Evolutionary conservation across 2,113 vertebrate genomes (phyloP).

Genomic region (Crypturellus undulatus): DNA sequence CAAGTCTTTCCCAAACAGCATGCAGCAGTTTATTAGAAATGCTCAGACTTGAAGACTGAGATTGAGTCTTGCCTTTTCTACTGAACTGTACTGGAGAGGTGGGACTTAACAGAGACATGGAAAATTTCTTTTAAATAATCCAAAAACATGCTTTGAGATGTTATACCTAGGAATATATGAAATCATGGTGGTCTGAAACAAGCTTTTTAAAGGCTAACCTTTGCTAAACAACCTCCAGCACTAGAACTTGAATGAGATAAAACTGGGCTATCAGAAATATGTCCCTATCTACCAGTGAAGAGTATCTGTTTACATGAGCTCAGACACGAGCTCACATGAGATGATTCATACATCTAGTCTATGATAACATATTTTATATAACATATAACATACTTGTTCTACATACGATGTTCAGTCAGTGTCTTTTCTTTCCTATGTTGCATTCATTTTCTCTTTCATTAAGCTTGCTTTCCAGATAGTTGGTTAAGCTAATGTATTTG

Average conservation of each 20-base stretch:
- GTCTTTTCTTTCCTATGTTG: neutral
- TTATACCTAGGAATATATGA: neutral
- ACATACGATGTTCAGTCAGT: neutral
- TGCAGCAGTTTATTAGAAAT: neutral
- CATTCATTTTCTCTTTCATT: conserved; percentile 33
- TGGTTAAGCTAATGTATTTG: conserved; percentile 62
- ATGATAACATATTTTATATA: neutral
- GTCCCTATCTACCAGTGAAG: neutral
- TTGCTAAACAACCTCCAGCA: neutral
- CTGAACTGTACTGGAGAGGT: neutral
- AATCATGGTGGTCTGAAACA: neutral
- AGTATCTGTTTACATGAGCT: neutral
- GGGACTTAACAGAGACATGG: neutral
- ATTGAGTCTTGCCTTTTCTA: neutral
- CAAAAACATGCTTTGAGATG: neutral
- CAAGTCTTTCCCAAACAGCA: neutral
- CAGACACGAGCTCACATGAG: neutral
- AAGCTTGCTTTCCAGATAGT: conserved; percentile 55
- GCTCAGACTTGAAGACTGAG: neutral
- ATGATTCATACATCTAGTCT: neutral
- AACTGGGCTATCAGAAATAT: neutral
- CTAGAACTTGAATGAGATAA: neutral
- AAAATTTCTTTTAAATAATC: neutral
- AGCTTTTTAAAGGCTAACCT: neutral
- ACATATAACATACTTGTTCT: neutral